phyloP scores from a whole-genome alignment of 2,113 vertebrate genomes.

The Oreochromis tanganicae region DNA sequence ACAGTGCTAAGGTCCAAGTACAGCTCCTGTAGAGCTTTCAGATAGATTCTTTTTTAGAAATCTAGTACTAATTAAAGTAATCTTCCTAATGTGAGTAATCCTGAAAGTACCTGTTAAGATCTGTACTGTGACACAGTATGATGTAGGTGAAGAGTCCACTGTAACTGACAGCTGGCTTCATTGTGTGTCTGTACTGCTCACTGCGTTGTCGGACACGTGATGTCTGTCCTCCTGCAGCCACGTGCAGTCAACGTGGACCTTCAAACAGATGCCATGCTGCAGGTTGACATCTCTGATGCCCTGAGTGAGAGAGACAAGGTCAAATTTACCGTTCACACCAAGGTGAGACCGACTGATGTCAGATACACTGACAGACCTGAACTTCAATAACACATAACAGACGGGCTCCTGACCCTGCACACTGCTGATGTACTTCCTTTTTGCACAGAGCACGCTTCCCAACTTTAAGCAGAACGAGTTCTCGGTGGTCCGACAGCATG shows the following conservation, averaged over 20 bases:
- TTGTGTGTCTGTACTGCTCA: not conserved
- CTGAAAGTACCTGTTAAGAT: not conserved
- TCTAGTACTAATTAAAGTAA: not conserved
- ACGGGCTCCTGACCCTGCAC: not conserved
- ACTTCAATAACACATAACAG: not conserved
- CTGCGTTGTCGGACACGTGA: not conserved
- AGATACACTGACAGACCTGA: not conserved
- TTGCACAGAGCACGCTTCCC: slow-evolving; percentile 87
- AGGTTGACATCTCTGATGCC: slow-evolving; percentile 98
- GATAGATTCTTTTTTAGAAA: not conserved
- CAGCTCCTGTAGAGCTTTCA: fast-evolving
- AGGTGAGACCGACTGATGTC: slow-evolving; percentile 71
- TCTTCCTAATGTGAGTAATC: not conserved
- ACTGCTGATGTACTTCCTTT: not conserved
- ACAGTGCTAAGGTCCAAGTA: fast-evolving
- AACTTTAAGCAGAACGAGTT: slow-evolving; percentile 99
- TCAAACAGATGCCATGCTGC: slow-evolving; percentile 91
- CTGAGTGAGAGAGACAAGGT: slow-evolving; percentile 98
- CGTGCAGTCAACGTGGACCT: slow-evolving; percentile 95
- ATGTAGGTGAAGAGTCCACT: not conserved
- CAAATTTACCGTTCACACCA: slow-evolving; percentile 98
- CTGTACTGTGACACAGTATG: not conserved
- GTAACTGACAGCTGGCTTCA: not conserved
- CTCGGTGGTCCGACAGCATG: slow-evolving; percentile 96
- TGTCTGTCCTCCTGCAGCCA: slow-evolving; percentile 68